A percentile compares a stretch with the other conserved stretches of the same genome.
These are phyloP conservation scores for Lasioglossum pauxillum DNA, from an alignment of 2,888 invertebrate species.

Conservation along the genomic window DNA sequence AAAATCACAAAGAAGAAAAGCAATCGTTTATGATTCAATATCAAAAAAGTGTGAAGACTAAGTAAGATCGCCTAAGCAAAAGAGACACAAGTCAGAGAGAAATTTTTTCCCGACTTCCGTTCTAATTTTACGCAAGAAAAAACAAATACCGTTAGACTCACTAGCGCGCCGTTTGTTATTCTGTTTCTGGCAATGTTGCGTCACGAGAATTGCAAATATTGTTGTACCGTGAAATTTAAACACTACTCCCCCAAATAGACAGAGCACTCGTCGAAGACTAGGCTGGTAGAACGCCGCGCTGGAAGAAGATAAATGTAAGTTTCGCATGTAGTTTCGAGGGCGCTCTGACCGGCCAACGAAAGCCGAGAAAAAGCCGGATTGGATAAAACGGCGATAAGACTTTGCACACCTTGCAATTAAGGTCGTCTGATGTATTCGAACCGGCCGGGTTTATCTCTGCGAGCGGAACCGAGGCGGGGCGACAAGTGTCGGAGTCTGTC, in stretches of 20 bases:
- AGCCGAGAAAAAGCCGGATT: constrained; percentile 52
- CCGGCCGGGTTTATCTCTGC: constrained; percentile 4
- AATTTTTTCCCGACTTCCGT: constrained; percentile 45
- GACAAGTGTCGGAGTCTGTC: neutral
- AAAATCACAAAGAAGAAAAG: no score
- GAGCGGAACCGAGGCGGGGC: neutral
- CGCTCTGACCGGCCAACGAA: constrained; percentile 25
- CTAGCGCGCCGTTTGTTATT: constrained; percentile 58
- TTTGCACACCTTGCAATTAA: constrained; percentile 63
- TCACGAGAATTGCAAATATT: constrained; percentile 71
- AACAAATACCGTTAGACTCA: constrained; percentile 47
- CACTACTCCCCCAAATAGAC: constrained; percentile 69
- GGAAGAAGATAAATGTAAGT: constrained; percentile 81
- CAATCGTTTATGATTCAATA: neutral
- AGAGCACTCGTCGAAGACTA: constrained; percentile 71
- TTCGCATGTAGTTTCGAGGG: constrained; percentile 76
- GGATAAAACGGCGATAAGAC: constrained; percentile 55
- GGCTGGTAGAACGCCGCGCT: constrained; percentile 73
- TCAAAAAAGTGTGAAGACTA: no score
- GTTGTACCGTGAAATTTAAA: constrained; percentile 74
- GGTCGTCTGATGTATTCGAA: constrained; percentile 52
- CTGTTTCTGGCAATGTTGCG: constrained; percentile 63
- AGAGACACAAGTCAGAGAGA: neutral
- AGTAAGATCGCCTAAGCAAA: neutral
- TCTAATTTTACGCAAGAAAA: constrained; percentile 60